These are phyloP conservation scores for Contarinia nasturtii DNA, from an alignment of 1,140 invertebrate species.

Conservation along the genomic window DNA sequence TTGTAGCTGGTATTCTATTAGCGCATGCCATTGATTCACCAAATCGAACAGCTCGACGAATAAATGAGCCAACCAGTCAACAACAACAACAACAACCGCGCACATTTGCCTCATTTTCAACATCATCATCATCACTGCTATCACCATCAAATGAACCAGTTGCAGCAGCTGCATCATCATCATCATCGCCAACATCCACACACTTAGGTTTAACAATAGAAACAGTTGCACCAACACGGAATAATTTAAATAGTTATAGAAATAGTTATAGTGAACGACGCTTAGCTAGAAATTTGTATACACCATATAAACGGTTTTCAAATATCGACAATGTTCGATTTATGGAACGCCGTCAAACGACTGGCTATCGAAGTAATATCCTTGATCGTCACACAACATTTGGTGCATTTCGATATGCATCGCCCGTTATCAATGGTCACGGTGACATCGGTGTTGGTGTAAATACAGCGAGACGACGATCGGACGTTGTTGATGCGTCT, in stretches of 20 bases:
- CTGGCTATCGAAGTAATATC: slow-evolving; percentile 2
- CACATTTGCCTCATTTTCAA: background rate
- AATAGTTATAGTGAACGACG: slow-evolving; percentile 7
- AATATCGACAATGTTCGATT: slow-evolving; percentile 6
- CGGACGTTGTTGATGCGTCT: background rate
- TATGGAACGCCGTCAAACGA: background rate
- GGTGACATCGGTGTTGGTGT: background rate
- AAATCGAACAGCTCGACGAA: background rate
- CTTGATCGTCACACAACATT: slow-evolving; percentile 16
- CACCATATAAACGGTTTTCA: slow-evolving; percentile 18
- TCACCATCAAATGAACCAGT: background rate
- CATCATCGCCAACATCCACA: background rate
- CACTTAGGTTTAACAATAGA: background rate
- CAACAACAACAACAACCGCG: no score
- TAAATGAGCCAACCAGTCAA: no score
- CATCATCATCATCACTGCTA: background rate
- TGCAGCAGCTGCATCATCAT: no score
- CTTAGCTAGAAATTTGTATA: slow-evolving; percentile 16
- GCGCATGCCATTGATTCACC: slow-evolving; percentile 4
- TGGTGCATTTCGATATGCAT: slow-evolving; percentile 16
- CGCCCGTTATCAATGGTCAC: background rate
- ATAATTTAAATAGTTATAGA: background rate
- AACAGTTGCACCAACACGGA: background rate
- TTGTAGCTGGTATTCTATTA: slow-evolving; percentile 10
- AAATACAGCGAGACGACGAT: background rate